A percentile compares a stretch with the other conserved stretches of the same genome.
phyloP scores from a whole-genome alignment of 2,888 invertebrate genomes.

The Acanthosepion esculentum region DNA sequence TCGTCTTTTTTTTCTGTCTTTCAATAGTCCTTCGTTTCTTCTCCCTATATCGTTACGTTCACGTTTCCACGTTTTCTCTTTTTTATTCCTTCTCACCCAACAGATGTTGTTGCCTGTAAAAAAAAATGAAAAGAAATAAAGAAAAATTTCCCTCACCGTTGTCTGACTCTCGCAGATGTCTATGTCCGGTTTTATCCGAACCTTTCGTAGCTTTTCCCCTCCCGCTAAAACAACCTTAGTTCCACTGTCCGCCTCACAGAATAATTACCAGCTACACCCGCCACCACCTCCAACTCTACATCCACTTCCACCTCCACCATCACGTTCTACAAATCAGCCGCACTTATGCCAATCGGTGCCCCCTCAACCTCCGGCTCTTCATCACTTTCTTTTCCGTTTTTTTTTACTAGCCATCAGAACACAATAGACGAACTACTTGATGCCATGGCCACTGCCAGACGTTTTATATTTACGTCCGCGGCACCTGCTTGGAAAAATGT shows the following conservation, averaged over 20 bases:
- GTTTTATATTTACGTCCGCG: not conserved
- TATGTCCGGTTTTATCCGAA: not conserved
- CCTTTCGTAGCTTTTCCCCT: not conserved
- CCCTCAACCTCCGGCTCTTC: not conserved
- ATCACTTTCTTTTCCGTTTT: not conserved
- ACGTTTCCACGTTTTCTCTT: not conserved
- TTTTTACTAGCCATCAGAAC: not conserved
- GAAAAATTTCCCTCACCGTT: not conserved
- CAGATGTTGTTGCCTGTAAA: not conserved
- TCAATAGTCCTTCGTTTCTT: too few species aligned
- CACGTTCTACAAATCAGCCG: not conserved
- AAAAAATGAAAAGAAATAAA: not conserved
- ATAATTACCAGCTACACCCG: not conserved
- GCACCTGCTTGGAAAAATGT: not conserved
- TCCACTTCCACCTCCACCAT: not conserved
- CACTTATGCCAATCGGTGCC: not conserved
- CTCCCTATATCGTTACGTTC: too few species aligned
- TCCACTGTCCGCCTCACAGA: not conserved
- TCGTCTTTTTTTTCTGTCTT: too few species aligned
- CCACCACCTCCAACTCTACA: not conserved
- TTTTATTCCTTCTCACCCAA: not conserved
- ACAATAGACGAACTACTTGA: not conserved
- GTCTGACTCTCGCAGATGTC: not conserved
- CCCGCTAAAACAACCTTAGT: not conserved
- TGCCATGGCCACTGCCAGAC: constrained; percentile 3